phyloP scores from a whole-genome alignment of 2,888 invertebrate species.

The Parapristionchus giblindavisi region DNA sequence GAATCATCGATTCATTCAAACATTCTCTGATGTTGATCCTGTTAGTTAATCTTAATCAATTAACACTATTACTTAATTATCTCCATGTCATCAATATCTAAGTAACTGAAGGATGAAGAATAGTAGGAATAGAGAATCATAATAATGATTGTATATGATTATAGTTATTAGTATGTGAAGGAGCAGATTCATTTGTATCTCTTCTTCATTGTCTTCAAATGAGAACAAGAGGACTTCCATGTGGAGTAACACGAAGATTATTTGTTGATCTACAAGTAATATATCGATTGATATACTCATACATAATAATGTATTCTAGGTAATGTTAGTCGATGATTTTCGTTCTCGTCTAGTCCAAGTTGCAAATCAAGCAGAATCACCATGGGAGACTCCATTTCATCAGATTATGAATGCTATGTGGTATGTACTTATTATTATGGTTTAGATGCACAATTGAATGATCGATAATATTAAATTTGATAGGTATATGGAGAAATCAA shows the following conservation, averaged over 20 bases:
- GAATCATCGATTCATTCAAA: constrained; percentile 29
- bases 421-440: not conserved
- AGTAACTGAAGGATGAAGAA: not conserved
- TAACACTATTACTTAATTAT: not conserved
- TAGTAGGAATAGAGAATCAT: not conserved
- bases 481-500: constrained; percentile 23
- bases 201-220: not conserved
- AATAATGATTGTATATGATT: not conserved
- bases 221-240: constrained; percentile 13
- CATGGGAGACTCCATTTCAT: constrained; percentile 35
- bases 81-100: not conserved
- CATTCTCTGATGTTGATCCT: constrained; percentile 18
- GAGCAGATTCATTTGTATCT: constrained; percentile 30
- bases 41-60: constrained; percentile 6
- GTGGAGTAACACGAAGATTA: constrained; percentile 8
- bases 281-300: not conserved
- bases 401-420: constrained; percentile 39
- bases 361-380: constrained; percentile 1
- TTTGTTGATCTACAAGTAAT: constrained; percentile 37
- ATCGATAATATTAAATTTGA: not conserved
- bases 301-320: not conserved
- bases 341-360: constrained; percentile 34
- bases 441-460: not conserved
- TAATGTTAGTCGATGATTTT: constrained; percentile 34
- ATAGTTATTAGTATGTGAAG: constrained; percentile 35